Base-by-base conservation (phyloP, 2,888 invertebrate species). In the Dolichopus griseipennis region DNA sequence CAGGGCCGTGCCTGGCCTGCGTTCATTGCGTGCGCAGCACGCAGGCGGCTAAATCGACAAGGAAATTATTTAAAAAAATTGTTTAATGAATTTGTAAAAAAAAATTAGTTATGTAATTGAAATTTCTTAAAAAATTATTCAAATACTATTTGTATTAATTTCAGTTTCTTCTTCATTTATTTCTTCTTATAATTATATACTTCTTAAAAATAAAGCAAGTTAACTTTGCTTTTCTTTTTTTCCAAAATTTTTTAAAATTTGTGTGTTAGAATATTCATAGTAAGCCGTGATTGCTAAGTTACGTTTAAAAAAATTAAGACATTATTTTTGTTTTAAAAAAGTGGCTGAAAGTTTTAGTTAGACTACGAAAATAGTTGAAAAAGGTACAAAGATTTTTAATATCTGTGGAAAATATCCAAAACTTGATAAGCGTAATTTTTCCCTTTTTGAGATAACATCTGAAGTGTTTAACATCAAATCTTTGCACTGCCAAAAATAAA, bases 101-200 rank as follows among this genome's bases (percentile, higher is more conserved):
- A 61, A 61, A 61, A 61, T n/a, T 61, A 61, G 61, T 61, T 61
- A 61, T 61, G 61, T n/a, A 61, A 61, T 61, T 61, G 61, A 61
- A 61, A n/a, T 61, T 61, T 61, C 20, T 61, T 61, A 61, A 61
- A 61, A 61, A 61, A 61, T 61, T n/a, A 61, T 20, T 61, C 20
- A 61, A 61, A 61, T 61, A 61, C 61, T 61, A 61, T 37, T 37
- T 37, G 37, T 37, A 37, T 37, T 37, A 37, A 37, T 37, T 37
- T 37, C 37, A 37, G 20, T 61, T 61, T 61, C 61, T 61, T 61
- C 61, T 61, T 61, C n/a, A 61, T 61, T 20, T 61, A n/a, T 61
- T 61, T 61, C 61, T 61, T 12, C 12, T 37, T 37, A 37, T 10
- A 12, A 37, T 37, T 12, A 12, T 34, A 61, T 61, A 61, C 61